Conservation (phyloP, 2,888 invertebrate species). For the Diadegma fenestrale region DNA sequence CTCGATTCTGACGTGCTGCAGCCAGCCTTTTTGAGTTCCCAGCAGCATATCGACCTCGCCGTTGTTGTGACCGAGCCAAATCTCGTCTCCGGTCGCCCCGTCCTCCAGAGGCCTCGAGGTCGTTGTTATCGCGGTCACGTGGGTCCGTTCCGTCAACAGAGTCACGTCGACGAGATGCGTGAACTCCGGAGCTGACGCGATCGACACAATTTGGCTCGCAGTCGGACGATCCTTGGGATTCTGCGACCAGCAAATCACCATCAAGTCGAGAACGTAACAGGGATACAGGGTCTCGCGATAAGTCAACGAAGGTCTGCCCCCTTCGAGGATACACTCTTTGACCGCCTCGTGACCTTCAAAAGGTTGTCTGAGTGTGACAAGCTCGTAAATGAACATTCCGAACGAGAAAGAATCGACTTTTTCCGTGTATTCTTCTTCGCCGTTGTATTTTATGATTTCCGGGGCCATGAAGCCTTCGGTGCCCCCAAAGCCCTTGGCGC, state of each 20-base stretch:
- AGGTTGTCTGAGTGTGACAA: conserved; percentile 96
- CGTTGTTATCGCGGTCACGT: conserved; percentile 87
- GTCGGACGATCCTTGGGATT: conserved; percentile 94
- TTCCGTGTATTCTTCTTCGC: conserved; percentile 99
- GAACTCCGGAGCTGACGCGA: conserved; percentile 96
- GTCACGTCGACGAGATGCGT: conserved; percentile 94
- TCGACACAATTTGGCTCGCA: conserved; percentile 97
- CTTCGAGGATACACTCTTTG: conserved; percentile 98
- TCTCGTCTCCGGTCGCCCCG: conserved; percentile 86
- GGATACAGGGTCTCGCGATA: conserved; percentile 94
- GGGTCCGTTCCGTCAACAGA: conserved; percentile 89
- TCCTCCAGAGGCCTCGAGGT: conserved; percentile 80
- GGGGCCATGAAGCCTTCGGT: conserved; percentile 99
- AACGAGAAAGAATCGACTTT: conserved; percentile 99
- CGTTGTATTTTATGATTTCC: conserved; percentile 98
- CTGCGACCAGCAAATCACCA: conserved; percentile 98
- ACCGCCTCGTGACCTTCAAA: conserved; percentile 99
- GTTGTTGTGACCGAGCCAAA: conserved; percentile 91
- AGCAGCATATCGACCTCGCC: conserved; percentile 88
- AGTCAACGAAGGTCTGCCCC: conserved; percentile 95
- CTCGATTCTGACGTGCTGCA: conserved; percentile 86
- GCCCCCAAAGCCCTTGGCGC: conserved; percentile 98
- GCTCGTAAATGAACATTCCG: conserved; percentile 99
- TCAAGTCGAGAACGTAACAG: conserved; percentile 95
- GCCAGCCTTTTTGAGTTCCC: conserved; percentile 86